These are phyloP conservation scores for Tryphoninae sp. DNA, from an alignment of 2,888 invertebrate species.

Conservation along the genomic window DNA sequence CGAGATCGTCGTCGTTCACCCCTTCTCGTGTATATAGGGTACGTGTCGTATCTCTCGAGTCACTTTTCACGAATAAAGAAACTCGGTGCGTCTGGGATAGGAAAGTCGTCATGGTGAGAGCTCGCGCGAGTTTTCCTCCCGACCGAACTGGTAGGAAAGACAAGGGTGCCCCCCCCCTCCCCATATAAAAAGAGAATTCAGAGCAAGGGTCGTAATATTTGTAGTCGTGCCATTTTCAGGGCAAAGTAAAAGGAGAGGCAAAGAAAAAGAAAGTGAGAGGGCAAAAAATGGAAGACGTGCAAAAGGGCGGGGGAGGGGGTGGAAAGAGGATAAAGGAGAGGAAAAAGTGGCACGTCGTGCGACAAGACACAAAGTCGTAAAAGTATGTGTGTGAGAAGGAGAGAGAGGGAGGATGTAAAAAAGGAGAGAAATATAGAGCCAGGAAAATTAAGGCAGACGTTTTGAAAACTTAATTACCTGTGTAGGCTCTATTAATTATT, in stretches of 20 bases:
- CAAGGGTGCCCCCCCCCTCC: background rate
- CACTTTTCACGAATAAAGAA: constrained; percentile 64
- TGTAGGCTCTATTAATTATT: constrained; percentile 81
- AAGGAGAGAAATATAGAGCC: constrained; percentile 66
- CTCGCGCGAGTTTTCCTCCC: background rate
- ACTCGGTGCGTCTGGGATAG: constrained; percentile 43
- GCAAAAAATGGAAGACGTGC: constrained; percentile 16
- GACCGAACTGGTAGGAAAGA: background rate
- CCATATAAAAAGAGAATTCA: background rate
- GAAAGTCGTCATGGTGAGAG: constrained; percentile 51
- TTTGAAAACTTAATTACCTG: constrained; percentile 81
- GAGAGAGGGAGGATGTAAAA: constrained; percentile 58
- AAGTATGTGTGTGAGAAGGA: constrained; percentile 55
- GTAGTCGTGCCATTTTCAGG: constrained; percentile 45
- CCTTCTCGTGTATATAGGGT: background rate
- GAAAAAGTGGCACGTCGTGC: constrained; percentile 53
- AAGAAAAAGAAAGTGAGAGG: constrained; percentile 38
- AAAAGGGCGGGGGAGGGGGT: background rate
- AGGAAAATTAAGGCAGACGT: constrained; percentile 73
- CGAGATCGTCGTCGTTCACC: constrained; percentile 24
- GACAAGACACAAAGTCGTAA: constrained; percentile 63
- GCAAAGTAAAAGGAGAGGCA: constrained; percentile 19
- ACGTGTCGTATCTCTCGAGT: constrained; percentile 29
- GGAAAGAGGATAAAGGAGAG: constrained; percentile 30
- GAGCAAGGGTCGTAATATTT: constrained; percentile 18